These are phyloP conservation scores for Leucophenga maculata DNA, from an alignment of 2,888 invertebrate genomes.

Conservation along the genomic window DNA sequence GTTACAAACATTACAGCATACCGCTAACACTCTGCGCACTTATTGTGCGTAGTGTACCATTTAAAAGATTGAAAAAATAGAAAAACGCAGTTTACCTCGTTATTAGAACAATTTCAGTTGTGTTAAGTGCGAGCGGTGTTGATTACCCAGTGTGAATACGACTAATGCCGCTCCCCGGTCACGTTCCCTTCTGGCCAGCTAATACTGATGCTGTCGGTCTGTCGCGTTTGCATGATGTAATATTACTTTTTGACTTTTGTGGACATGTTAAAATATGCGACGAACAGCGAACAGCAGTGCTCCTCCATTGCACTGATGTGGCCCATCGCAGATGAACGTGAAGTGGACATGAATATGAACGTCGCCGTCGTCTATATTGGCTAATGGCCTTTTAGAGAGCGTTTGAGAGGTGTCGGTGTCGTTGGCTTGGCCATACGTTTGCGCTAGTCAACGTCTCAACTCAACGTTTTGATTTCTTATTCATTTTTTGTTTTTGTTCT, in stretches of 20 bases:
- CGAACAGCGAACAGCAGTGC: constrained; percentile 59
- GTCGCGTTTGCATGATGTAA: constrained; percentile 56
- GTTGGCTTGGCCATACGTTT: constrained; percentile 40
- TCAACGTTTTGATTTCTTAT: constrained; percentile 23
- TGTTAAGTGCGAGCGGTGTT: too few species aligned
- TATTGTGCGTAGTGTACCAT: constrained; percentile 7
- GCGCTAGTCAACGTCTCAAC: constrained; percentile 45
- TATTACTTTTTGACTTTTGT: constrained; percentile 65
- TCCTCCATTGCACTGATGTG: too few species aligned
- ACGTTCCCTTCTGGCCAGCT: constrained; percentile 25
- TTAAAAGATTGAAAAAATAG: too few species aligned
- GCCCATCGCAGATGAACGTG: too few species aligned
- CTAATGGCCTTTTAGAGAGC: constrained; percentile 62
- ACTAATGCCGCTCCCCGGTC: neutral
- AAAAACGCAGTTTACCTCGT: constrained; percentile 48
- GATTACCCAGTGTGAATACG: too few species aligned
- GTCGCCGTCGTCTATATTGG: constrained; percentile 62
- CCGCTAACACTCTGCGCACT: neutral
- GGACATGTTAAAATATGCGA: constrained; percentile 66
- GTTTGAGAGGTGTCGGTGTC: constrained; percentile 55
- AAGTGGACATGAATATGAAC: too few species aligned
- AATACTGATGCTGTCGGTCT: constrained; percentile 34
- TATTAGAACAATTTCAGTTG: constrained; percentile 60
- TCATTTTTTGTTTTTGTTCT: constrained; percentile 2
- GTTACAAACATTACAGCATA: neutral